Evolutionary conservation across 2,888 invertebrate species (phyloP), one percentile per base, ranked within the genome.

Genomic region (Amphipoea oculea): DNA sequence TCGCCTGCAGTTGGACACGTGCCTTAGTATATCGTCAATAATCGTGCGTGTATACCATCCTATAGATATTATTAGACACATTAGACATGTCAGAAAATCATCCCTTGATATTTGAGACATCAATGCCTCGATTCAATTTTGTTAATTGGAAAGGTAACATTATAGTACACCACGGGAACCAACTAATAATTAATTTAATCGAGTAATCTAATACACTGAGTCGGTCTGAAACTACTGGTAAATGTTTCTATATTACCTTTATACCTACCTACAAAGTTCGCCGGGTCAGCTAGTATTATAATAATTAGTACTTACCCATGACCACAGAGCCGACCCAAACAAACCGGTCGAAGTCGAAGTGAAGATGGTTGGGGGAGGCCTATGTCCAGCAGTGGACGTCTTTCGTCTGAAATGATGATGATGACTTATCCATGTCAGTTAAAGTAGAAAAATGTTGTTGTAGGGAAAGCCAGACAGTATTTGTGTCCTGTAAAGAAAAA

Each of bases 121-220:
- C 74, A 51, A 80, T 83, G 63, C 65, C 14, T 70, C 60, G 12
- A 73, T 65, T 80, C 66, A 86, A 77, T 86, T 83, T 80, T 62
- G 77, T 86, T 86, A 86, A 85, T 85, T 80, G 86, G 73, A 75
- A 77, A 67, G 29, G 75, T 62, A 80, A 77, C 69, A 67, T 66
- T 73, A 79, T 72, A 71, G n/a, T 54, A 65, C 45, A 70, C 78
- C 40, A 54, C 60, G 29, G 76, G 45, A 75, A 51, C 36, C n/a
- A 71, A 54, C 45, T 60, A 82, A 71, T 86, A 79, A 86, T 86
- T 79, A 86, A 77, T 83, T 65, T 48, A 72, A 77, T 71, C 45
- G 29, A 79, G 83, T 86, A 76, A 79, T 79, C 20, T 71, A 65
- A 84, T 84, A 85, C 69, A 48, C 29, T 36, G 29, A 71, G 14